These are phyloP conservation scores for Esox lucius DNA, from an alignment of 2,797 vertebrate genomes.

Conservation along the genomic window DNA sequence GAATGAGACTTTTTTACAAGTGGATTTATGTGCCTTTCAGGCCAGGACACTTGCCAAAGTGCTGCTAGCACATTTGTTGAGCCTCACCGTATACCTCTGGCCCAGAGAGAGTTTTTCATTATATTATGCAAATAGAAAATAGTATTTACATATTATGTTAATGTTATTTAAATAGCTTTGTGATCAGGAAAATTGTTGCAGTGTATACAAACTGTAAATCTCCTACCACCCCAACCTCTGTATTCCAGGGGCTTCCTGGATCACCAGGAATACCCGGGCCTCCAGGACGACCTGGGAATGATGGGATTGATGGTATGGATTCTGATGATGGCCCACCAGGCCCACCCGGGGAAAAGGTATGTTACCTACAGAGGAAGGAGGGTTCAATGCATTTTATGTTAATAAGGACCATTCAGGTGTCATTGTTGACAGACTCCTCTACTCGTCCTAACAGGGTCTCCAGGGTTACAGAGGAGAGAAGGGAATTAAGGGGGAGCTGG, in stretches of 20 bases:
- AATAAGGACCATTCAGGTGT: background rate
- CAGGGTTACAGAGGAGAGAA: conserved; percentile 72
- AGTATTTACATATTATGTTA: no score
- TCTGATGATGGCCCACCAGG: conserved; percentile 53
- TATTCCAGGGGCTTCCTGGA: conserved; percentile 65
- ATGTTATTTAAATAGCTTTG: no score
- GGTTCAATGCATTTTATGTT: background rate
- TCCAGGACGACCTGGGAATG: conserved; percentile 67
- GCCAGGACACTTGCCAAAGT: no score
- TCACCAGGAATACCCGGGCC: conserved; percentile 69
- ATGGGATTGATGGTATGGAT: conserved; percentile 56
- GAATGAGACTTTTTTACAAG: no score
- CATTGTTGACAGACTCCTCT: background rate
- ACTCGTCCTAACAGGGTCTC: conserved; percentile 60
- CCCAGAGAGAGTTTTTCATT: no score
- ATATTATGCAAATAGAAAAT: no score
- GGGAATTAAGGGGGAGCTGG: conserved; percentile 76
- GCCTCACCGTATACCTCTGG: no score
- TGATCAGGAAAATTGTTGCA: no score
- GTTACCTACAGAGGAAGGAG: background rate
- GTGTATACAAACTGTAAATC: background rate
- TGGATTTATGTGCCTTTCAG: no score
- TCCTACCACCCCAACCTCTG: background rate
- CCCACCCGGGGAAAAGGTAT: conserved; percentile 68
- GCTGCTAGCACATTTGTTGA: no score